Evolutionary conservation across 1,140 invertebrate genomes (phyloP).

Genomic region (Ephestia elutella): DNA sequence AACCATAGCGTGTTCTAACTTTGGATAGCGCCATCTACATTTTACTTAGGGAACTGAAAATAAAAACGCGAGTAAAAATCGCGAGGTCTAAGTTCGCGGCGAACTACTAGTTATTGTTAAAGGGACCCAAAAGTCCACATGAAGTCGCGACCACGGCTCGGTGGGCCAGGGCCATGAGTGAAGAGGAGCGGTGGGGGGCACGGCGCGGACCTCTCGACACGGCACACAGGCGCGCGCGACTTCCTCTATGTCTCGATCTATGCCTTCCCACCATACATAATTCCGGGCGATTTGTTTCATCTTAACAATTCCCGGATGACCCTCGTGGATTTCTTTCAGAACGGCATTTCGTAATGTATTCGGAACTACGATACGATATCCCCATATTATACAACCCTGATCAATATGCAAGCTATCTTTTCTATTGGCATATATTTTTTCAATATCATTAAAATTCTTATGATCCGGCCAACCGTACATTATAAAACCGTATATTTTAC

Average conservation of each 20-base stretch:
- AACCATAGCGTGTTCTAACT: no score
- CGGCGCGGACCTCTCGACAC: constrained; percentile 10
- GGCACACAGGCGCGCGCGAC: constrained; percentile 12
- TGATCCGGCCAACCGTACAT: constrained; percentile 29
- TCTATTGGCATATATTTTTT: constrained; percentile 19
- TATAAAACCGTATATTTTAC: constrained; percentile 27
- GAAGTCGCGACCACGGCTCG: not conserved
- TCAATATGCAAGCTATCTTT: constrained; percentile 21
- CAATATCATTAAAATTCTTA: constrained; percentile 8
- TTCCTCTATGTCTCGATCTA: constrained; percentile 21
- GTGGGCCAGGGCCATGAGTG: constrained; percentile 8
- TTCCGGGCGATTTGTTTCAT: constrained; percentile 22
- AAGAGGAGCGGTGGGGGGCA: constrained; percentile 13
- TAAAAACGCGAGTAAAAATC: no score
- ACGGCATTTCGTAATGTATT: constrained; percentile 36
- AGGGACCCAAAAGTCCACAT: constrained; percentile 16
- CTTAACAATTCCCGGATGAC: constrained; percentile 13
- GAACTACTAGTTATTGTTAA: not conserved
- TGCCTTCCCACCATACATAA: constrained; percentile 27
- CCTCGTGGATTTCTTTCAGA: constrained; percentile 32
- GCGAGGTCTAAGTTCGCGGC: no score
- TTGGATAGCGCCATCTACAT: no score
- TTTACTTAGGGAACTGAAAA: no score
- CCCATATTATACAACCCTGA: constrained; percentile 22
- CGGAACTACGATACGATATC: constrained; percentile 42